These are phyloP conservation scores for Pogoniulus pusillus DNA, from an alignment of 2,797 vertebrate species.

Conservation along the genomic window DNA sequence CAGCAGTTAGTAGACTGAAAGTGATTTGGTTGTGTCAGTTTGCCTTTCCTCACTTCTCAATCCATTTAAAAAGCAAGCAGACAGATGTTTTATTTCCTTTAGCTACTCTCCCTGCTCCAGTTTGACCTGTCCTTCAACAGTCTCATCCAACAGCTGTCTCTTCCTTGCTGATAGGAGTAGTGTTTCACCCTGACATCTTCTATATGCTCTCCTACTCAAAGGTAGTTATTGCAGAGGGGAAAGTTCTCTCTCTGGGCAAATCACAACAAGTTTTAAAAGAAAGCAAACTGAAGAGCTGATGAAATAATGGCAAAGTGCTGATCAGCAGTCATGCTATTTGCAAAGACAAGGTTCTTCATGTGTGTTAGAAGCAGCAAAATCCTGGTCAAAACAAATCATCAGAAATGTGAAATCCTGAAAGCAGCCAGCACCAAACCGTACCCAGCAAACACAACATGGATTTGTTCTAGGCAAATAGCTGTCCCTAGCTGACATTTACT, in stretches of 20 bases:
- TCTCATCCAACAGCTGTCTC: background rate
- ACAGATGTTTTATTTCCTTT: background rate
- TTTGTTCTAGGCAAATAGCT: background rate
- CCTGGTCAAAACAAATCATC: background rate
- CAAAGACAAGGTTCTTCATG: background rate
- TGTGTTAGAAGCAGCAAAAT: background rate
- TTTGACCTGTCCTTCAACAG: background rate
- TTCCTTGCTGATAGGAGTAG: background rate
- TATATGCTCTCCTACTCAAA: background rate
- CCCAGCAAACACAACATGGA: background rate
- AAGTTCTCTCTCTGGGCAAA: background rate
- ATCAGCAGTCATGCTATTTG: background rate
- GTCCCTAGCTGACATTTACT: background rate
- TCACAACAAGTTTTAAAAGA: background rate
- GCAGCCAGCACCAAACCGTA: fast-evolving
- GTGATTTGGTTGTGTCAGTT: background rate
- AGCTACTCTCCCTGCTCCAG: background rate
- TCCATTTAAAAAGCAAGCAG: background rate
- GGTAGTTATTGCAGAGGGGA: background rate
- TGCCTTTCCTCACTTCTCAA: background rate
- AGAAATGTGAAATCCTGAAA: background rate
- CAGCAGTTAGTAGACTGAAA: background rate
- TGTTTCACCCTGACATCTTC: background rate
- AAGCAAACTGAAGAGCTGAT: background rate
- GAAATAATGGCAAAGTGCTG: background rate